Base-by-base conservation (phyloP, 2,113 vertebrate genomes). In the Azemiops feae region DNA sequence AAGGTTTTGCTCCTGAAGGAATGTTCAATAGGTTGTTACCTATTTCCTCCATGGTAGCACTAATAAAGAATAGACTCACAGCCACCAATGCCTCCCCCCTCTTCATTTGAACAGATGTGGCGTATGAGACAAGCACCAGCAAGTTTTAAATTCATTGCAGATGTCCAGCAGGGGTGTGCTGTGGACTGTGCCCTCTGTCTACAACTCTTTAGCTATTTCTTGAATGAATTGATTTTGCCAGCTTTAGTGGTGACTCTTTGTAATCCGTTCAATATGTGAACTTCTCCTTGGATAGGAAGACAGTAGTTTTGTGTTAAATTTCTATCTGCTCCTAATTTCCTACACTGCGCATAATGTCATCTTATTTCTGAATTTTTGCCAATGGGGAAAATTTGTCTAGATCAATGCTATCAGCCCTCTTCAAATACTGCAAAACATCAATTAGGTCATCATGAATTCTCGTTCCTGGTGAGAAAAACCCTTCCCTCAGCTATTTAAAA, bases 261-360 rank as follows among this genome's bases (percentile, higher is more conserved):
- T 94, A 97, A 97, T 96, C 39, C 3, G 0, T 96, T 97, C 96
- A 97, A 93, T 95, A 93, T 96, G 91, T 96, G 93, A 45, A 57
- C 94, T 96, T 94, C 88, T 91, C 88, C 93, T 96, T 96, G 95
- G 95, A 95, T 93, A 30, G 94, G 95, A 96, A 96, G 89, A 94
- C 69, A 94, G 95, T 96, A 96, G 95, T 89, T 97, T 94, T 86
- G 85, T 92, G 52, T 94, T 95, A 89, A 3, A 85, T 95, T 96
- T 81, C 94, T 97, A 95, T 96, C 96, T 97, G 93, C 91, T 97
- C 94, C 88, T 96, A 64, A 96, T 97, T 98, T 97, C 92, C 94
- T 91, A 93, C 39, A 87, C 94, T 94, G 55, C 94, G 57, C 81
- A 95, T 97, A 96, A 96, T 93, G 92, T 96, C 95, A 97, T 97